These are phyloP conservation scores for Grammomys surdaster DNA, from an alignment of 2,113 vertebrate genomes.

Conservation along the genomic window DNA sequence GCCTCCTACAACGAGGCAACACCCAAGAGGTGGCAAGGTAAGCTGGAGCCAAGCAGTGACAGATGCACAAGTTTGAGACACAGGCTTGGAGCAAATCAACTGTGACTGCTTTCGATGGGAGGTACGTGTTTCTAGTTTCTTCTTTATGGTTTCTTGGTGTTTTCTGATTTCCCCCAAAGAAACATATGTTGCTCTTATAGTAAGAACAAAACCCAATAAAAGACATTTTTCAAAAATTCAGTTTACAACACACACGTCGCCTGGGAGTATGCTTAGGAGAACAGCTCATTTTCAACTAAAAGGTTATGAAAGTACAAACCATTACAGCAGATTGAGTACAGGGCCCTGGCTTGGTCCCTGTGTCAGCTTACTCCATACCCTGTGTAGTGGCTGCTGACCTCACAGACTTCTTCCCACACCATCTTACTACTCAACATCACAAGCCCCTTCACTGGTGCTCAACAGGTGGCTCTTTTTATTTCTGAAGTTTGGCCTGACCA, in stretches of 20 bases:
- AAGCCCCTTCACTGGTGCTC: background rate
- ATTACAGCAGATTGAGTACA: background rate
- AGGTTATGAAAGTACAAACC: conserved; percentile 27
- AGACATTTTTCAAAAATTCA: conserved; percentile 62
- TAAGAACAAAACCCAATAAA: conserved; percentile 43
- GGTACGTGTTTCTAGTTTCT: conserved; percentile 31
- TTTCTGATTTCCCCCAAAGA: conserved; percentile 57
- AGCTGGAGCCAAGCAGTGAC: background rate
- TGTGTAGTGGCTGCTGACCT: fast-evolving
- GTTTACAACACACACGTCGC: conserved; percentile 54
- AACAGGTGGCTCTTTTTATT: background rate
- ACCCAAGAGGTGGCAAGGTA: background rate
- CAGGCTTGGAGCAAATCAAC: background rate
- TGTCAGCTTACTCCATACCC: fast-evolving
- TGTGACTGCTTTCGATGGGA: background rate
- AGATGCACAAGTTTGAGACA: background rate
- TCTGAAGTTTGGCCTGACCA: background rate
- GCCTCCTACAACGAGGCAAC: background rate
- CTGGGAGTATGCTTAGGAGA: conserved; percentile 58
- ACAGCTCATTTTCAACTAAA: conserved; percentile 43
- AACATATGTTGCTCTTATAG: conserved; percentile 45
- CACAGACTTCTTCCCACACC: fast-evolving
- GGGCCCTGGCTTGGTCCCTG: fast-evolving
- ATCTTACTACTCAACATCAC: background rate
- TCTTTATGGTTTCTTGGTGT: conserved; percentile 7